These are phyloP conservation scores for Brachionus koreanus DNA, from an alignment of 1,140 invertebrate species.

Conservation along the genomic window DNA sequence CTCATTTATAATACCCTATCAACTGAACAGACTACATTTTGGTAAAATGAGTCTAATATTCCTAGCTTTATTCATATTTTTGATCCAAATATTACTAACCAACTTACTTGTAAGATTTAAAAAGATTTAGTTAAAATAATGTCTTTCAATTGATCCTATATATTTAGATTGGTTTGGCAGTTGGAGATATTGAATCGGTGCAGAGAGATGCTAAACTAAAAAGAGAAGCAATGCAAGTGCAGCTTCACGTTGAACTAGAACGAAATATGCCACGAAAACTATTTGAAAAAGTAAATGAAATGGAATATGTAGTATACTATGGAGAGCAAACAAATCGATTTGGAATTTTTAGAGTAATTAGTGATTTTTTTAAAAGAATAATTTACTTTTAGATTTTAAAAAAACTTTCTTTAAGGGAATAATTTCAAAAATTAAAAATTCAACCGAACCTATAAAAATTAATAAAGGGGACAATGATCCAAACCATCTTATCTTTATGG, in stretches of 20 bases:
- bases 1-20: conserved; percentile 20
- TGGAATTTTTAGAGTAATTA: conserved; percentile 36
- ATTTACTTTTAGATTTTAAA: neutral
- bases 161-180: conserved; percentile 76
- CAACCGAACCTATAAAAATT: neutral
- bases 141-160: neutral
- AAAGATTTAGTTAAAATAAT: neutral
- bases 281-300: conserved; percentile 72
- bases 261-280: conserved; percentile 72
- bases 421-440: conserved; percentile 45
- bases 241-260: conserved; percentile 78
- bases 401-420: conserved; percentile 1
- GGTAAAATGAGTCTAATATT: conserved; percentile 62
- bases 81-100: conserved; percentile 86
- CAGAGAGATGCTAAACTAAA: conserved; percentile 79
- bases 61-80: conserved; percentile 75
- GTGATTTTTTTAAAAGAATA: neutral
- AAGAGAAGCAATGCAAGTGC: conserved; percentile 81
- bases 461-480: neutral
- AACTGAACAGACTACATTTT: conserved; percentile 8
- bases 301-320: conserved; percentile 74
- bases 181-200: conserved; percentile 84
- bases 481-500: neutral
- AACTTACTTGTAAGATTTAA: conserved; percentile 68
- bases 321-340: conserved; percentile 58